phyloP scores from a whole-genome alignment of 2,113 vertebrate species.

The Polypterus senegalus region DNA sequence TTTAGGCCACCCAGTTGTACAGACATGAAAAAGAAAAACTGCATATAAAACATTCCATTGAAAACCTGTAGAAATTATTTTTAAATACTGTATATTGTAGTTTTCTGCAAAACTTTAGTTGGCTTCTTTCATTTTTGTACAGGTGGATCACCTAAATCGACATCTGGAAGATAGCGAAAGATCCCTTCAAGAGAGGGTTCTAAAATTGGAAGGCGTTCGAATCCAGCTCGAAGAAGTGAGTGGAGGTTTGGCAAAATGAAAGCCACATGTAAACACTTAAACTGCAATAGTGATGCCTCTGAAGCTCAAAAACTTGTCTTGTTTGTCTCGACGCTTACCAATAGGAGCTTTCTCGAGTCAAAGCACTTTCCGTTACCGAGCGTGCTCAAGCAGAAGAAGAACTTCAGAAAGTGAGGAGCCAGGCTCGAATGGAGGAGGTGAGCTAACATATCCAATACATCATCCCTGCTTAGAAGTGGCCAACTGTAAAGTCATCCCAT shows the following conservation, averaged over 20 bases:
- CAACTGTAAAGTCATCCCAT: too few relatives aligned
- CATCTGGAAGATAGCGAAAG: slow-evolving; percentile 64
- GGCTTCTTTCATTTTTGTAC: slow-evolving; percentile 2
- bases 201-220: slow-evolving; percentile 64
- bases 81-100: neutral
- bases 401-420: slow-evolving; percentile 53
- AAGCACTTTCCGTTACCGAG: slow-evolving; percentile 50
- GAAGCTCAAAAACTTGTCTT: too few relatives aligned
- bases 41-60: too few relatives aligned
- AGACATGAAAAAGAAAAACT: too few relatives aligned
- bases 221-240: slow-evolving; percentile 77
- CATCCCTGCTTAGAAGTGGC: too few relatives aligned
- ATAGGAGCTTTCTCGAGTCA: slow-evolving; percentile 73
- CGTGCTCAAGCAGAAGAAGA: slow-evolving; percentile 70
- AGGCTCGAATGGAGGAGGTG: slow-evolving; percentile 74
- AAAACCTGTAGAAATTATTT: neutral
- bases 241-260: neutral
- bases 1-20: too few relatives aligned
- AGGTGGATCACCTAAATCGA: slow-evolving; percentile 68
- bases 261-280: too few relatives aligned
- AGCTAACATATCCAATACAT: slow-evolving; percentile 6
- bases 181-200: slow-evolving; percentile 63
- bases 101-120: neutral
- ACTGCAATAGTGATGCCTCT: too few relatives aligned
- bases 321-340: slow-evolving; percentile 3